Base-by-base conservation (phyloP, 53 echinoderm and acorn worm species). In the Patiria pectinifera region DNA sequence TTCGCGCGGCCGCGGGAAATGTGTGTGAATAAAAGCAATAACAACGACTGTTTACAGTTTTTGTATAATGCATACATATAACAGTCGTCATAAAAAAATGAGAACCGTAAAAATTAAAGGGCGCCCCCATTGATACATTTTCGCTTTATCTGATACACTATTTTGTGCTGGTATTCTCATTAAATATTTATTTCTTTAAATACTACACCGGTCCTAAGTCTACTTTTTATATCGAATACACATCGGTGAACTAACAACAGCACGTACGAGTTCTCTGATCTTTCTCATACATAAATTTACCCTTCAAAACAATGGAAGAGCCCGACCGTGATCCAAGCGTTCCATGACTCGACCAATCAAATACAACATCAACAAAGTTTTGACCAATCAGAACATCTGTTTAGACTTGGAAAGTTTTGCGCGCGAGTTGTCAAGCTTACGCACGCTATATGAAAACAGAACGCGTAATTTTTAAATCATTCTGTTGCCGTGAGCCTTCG, bases 401-500 rank as follows among this genome's bases (percentile, higher is more conserved):
- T 89, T 79, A 63, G 60, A 77, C 22, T 24, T 8, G 16, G 25
- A 76, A 87, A 49, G 49, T 26, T 53, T 22, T 78, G 62, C 70
- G 15, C n/a, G 66, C 23, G 66, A 53, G 53, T 53, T 53, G 53
- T 53, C 53, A 53, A 53, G 53, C 69, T 66, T 15, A 46, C 90
- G 69, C 90, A 48, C 84, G 18, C 21, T 89, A 89, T 46, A 79
- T 87, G 60, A 88, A 88, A 18, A 16, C 77, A 11, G 62, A 35
- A 19, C 62, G 12, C 62, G 75, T 79, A 46, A 19, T 62, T 19
- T 90, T 81, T 22, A 80, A 90, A 90, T 80, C 46, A 90, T 90
- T 90, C 90, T 81, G 90, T 90, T 90, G 90, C 90, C 80, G 90
- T 90, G 90, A 90, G 69, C 80, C 62, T 90, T 90, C 80, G n/a